A percentile compares a stretch with the other conserved stretches of the same genome.
phyloP scores from a whole-genome alignment of 2,888 invertebrate species.

The Ormyrus rosae region DNA sequence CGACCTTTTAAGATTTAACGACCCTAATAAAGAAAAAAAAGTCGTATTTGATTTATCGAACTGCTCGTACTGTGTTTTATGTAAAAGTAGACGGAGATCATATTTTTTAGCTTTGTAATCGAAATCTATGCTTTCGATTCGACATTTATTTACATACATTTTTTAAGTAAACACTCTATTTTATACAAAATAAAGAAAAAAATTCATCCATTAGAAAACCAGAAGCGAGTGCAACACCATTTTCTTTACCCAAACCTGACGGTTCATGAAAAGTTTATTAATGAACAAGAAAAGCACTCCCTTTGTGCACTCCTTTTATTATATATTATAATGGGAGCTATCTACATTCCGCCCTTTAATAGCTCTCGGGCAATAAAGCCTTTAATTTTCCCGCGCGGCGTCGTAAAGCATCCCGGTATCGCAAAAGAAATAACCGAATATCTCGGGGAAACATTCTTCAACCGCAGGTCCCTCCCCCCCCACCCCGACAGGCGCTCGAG shows the following conservation, averaged over 20 bases:
- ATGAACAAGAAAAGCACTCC: too few species aligned
- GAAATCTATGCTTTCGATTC: conserved; percentile 31
- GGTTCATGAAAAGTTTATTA: too few species aligned
- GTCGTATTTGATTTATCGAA: too few species aligned
- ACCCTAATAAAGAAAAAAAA: too few species aligned
- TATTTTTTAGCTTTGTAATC: conserved; percentile 38
- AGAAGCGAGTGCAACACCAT: too few species aligned
- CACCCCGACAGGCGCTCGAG: too few species aligned
- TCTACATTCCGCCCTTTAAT: neutral
- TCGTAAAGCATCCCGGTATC: neutral
- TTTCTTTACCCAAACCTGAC: too few species aligned
- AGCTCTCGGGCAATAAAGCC: neutral
- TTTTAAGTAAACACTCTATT: neutral
- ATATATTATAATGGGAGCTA: too few species aligned
- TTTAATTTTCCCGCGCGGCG: conserved; percentile 5
- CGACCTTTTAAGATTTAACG: too few species aligned
- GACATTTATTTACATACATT: neutral
- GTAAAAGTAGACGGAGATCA: conserved; percentile 30
- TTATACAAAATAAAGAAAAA: too few species aligned
- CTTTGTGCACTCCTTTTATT: too few species aligned
- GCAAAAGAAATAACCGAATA: conserved; percentile 6
- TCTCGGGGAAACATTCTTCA: neutral
- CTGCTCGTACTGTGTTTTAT: neutral
- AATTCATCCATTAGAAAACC: too few species aligned
- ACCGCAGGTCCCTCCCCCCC: neutral